Percentiles rank a stretch among this genome's conserved stretches.
These are phyloP conservation scores for Dinothrombium tinctorium DNA, from an alignment of 1,140 invertebrate genomes.

Conservation along the genomic window DNA sequence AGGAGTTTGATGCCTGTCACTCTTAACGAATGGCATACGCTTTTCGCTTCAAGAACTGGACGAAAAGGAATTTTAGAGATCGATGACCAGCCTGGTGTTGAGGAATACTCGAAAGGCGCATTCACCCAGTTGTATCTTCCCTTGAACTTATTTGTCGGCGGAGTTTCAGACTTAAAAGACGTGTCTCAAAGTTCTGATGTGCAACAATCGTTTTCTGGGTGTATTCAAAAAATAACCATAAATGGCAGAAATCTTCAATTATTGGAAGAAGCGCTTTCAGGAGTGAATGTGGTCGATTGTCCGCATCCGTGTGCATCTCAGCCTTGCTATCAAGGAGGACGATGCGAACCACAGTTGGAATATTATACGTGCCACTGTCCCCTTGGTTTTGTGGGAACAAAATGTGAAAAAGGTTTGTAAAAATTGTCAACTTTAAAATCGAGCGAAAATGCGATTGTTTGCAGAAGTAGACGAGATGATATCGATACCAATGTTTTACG, in stretches of 20 bases:
- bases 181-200: constrained; percentile 44
- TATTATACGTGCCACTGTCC: too few species aligned
- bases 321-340: too few species aligned
- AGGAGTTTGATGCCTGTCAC: constrained; percentile 44
- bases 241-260: constrained; percentile 53
- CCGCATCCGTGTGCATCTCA: constrained; percentile 36
- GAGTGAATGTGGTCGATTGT: constrained; percentile 74
- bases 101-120: constrained; percentile 46
- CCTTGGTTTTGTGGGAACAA: too few species aligned
- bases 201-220: constrained; percentile 49
- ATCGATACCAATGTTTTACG: too few species aligned
- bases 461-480: too few species aligned
- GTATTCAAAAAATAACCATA: constrained; percentile 59
- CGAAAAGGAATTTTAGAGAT: constrained; percentile 59
- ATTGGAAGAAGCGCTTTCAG: constrained; percentile 57
- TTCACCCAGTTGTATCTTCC: constrained; percentile 58
- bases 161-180: constrained; percentile 47
- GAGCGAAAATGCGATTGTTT: too few species aligned
- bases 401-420: too few species aligned
- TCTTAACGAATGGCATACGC: constrained; percentile 59
- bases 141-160: constrained; percentile 67
- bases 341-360: too few species aligned
- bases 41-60: constrained; percentile 60
- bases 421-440: too few species aligned
- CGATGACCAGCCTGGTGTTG: constrained; percentile 34